Conservation (phyloP, 2,113 vertebrate genomes). For the Rhegmatorhina hoffmannsi region DNA sequence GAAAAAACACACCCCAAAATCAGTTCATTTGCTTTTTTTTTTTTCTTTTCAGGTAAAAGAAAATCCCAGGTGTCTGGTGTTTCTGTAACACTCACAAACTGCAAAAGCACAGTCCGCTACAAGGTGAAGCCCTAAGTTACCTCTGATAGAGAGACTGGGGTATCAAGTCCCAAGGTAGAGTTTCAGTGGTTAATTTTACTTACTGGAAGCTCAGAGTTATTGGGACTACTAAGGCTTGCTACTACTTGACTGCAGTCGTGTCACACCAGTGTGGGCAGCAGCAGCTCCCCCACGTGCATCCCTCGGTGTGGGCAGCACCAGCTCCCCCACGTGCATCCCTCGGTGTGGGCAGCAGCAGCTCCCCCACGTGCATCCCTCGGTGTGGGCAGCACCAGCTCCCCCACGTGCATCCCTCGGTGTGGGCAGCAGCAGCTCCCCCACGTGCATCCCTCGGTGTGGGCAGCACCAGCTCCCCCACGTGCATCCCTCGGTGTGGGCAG, state of each 20-base stretch:
- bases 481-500: not conserved
- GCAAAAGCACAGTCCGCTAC: not conserved
- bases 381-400: too few relatives aligned
- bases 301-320: too few relatives aligned
- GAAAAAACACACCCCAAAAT: not conserved
- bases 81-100: not conserved
- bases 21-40: not conserved
- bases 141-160: not conserved
- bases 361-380: too few relatives aligned
- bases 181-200: not conserved
- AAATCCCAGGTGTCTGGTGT: not conserved
- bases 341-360: too few relatives aligned
- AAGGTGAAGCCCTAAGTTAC: not conserved
- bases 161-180: not conserved
- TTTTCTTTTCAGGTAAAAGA: not conserved
- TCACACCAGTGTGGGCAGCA: not conserved
- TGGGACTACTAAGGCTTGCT: not conserved
- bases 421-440: too few relatives aligned
- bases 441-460: too few relatives aligned
- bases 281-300: too few relatives aligned
- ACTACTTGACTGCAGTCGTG: fast-evolving
- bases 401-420: too few relatives aligned
- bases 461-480: too few relatives aligned
- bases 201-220: not conserved
- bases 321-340: too few relatives aligned